Evolutionary conservation across 1,140 invertebrate genomes (phyloP), one percentile per base, ranked within the genome.

Genomic region (Hycleus phaleratus): DNA sequence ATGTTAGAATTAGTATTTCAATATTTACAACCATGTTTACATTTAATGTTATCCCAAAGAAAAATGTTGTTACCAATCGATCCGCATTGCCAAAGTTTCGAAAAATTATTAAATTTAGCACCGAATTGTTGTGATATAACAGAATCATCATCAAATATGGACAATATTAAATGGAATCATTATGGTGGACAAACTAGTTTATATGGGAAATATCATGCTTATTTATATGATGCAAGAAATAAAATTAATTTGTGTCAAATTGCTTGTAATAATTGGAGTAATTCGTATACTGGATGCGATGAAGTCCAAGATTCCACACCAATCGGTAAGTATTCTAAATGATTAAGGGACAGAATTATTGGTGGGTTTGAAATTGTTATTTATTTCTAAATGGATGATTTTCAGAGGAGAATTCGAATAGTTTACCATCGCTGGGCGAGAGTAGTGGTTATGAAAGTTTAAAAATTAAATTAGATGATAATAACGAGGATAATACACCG

Each of bases 1-100:
- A 93, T 97, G 88, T 78, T 96, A 65, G 91, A 95, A 70, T 76
- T 97, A 26, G 82, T 97, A 47, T 86, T 95, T 62, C 88, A 86
- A 75, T 88, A 95, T 70, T 77, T 97, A 46, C 81, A 89, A 62
- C 90, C 90, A 9, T 93, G 92, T 69, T 86, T 87, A n/a, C 93
- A 97, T 75, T 81, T 97, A 0, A 91, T 95, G 84, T 79, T 91
- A 6, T 90, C 89, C 18, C 88, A 92, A 72, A 79, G 87, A 39
- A 76, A 79, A 61, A 82, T 85, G 63, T 77, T 93, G 44, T 79
- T 86, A 32, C 85, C 93, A 57, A 81, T 89, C 10, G 88, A 94
- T 74, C 78, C 87, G 0, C 91, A 91, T 70, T 82, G 89, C 61
- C 86, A 86, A 53, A 84, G 85, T 43, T 89, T 93, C 0, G 83